A percentile compares a stretch with the other conserved stretches of the same genome.
Evolutionary conservation across 1,140 invertebrate species (phyloP).

Genomic region (Philopotamus ludificatus): DNA sequence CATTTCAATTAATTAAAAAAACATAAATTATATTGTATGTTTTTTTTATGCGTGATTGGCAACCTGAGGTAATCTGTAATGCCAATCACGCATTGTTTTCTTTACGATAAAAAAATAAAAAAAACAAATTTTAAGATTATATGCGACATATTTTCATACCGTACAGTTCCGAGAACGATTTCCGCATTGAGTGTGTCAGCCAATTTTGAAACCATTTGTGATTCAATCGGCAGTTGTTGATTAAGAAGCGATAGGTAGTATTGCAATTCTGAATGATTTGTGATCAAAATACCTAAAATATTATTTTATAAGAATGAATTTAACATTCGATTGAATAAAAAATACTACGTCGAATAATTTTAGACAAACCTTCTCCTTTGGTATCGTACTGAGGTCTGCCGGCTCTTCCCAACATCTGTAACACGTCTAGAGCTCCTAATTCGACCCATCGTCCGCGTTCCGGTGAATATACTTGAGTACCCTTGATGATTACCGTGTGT

Average conservation of each 20-base stretch:
- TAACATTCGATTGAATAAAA: not conserved
- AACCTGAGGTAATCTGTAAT: no score
- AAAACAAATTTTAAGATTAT: no score
- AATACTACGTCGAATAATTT: not conserved
- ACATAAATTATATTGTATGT: no score
- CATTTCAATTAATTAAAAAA: no score
- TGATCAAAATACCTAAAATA: constrained; percentile 80
- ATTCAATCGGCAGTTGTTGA: constrained; percentile 91
- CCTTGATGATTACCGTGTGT: constrained; percentile 99
- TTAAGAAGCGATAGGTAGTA: constrained; percentile 98
- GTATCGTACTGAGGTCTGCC: constrained; percentile 98
- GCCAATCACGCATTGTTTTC: no score
- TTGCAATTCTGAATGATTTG: constrained; percentile 97
- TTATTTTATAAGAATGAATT: not conserved
- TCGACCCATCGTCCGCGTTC: constrained; percentile 99
- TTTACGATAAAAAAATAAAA: no score
- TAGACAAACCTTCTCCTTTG: constrained; percentile 84
- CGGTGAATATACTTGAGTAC: constrained; percentile 97
- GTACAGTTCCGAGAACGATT: constrained; percentile 91
- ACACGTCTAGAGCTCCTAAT: constrained; percentile 92
- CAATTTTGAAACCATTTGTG: constrained; percentile 80
- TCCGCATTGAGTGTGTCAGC: constrained; percentile 98
- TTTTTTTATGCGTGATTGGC: no score
- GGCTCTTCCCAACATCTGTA: constrained; percentile 97
- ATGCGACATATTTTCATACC: no score